phyloP scores from a whole-genome alignment of 2,888 invertebrate genomes.

The Meliscaeva auricollis region DNA sequence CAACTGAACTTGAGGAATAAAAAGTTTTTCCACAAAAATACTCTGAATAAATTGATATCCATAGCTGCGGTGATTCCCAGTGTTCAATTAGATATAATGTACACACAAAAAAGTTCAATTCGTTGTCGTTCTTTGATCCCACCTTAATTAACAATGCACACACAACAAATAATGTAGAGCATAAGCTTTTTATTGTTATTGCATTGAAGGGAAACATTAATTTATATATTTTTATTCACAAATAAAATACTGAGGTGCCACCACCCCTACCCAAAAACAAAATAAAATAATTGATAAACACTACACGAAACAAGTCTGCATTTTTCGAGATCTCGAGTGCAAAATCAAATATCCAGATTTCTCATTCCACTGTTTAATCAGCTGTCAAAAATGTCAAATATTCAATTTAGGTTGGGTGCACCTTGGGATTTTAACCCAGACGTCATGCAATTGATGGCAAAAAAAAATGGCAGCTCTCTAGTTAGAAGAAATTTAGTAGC shows the following conservation, averaged over 20 bases:
- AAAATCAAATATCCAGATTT: no score
- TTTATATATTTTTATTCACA: neutral
- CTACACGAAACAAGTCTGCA: conserved; percentile 1
- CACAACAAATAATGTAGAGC: neutral
- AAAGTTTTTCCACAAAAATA: conserved; percentile 80
- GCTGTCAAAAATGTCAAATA: neutral
- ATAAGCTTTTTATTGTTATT: neutral
- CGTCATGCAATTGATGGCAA: no score
- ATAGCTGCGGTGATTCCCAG: neutral
- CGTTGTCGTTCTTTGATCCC: neutral
- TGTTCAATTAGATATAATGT: conserved; percentile 13
- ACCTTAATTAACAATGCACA: neutral
- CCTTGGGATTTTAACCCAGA: no score
- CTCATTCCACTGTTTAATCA: neutral
- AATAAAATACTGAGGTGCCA: neutral
- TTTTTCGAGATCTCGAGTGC: no score
- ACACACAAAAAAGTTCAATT: neutral
- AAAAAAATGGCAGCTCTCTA: no score
- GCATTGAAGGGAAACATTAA: neutral
- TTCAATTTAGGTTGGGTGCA: no score
- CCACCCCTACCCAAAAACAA: conserved; percentile 10
- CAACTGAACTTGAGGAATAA: conserved; percentile 78
- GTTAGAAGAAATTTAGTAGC: no score
- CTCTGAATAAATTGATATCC: conserved; percentile 58
- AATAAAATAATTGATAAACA: conserved; percentile 18